Base-by-base conservation (phyloP, 1,140 invertebrate genomes). In the Trachelipus rathkii region DNA sequence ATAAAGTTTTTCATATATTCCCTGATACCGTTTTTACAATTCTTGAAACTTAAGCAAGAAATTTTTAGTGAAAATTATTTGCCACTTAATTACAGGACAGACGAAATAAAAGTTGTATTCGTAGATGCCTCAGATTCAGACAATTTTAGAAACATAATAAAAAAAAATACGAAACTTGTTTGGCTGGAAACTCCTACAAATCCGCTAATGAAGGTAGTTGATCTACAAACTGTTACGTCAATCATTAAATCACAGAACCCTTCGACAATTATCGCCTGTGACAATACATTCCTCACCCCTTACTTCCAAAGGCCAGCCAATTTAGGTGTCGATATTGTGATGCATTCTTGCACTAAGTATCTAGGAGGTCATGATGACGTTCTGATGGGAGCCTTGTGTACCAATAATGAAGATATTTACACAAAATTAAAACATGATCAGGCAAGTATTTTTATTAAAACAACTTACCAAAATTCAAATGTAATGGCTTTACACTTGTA, bases 101-200 rank as follows among this genome's bases (percentile, higher is more conserved):
- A 60, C 19, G 50, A 60, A 19, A 19, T 60, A 2, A 8, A 13
- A 13, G 50, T 60, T 1, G 4, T 8, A 19, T 60, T 60, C 8
- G 50, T 60, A 4, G 50, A 60, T 19, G 50, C 50, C 11, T 60
- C 50, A 3, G 50, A 60, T 19, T 13, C 11, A 60, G 19, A 13
- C 50, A 60, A 60, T 19, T 13, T 60, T 13, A 19, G 8, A 60
- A 60, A 60, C 11, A 2, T 19, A 15, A 13, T 60, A 4, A 13
- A 8, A 60, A 13, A 13, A 15, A 60, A 60, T 19, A 60, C 50
- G 8, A 60, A 19, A 33, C 78, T 79, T 71, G 78, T 99, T 21
- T 99, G 96, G 96, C 86, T 98, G 71, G 97, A 99, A 86, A 93
- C 93, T 0, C 97, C 97, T 1, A 97, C 97, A n/a, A 99, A 99